phyloP scores from a whole-genome alignment of 2,888 invertebrate genomes.

The Brenthis ino region DNA sequence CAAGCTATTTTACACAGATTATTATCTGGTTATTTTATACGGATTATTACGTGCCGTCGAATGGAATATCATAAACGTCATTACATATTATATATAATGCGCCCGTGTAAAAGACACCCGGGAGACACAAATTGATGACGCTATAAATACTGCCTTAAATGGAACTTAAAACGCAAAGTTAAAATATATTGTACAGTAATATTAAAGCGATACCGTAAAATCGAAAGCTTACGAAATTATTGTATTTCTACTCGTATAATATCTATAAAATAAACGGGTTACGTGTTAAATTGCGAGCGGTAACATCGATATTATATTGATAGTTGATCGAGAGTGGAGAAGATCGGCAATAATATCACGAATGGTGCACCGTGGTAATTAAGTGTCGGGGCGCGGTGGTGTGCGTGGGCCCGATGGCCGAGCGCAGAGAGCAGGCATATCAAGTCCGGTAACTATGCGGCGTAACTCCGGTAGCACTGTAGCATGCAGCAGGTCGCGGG shows the following conservation, averaged over 20 bases:
- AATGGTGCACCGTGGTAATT: slow-evolving; percentile 74
- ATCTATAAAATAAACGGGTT: slow-evolving; percentile 63
- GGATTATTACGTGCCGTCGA: slow-evolving; percentile 37
- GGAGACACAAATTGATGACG: slow-evolving; percentile 41
- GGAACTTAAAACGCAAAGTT: slow-evolving; percentile 39
- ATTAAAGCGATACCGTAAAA: slow-evolving; percentile 48
- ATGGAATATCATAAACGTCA: slow-evolving; percentile 35
- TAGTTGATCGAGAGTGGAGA: slow-evolving; percentile 69
- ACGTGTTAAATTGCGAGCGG: slow-evolving; percentile 67
- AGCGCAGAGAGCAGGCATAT: slow-evolving; percentile 68
- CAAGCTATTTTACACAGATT: slow-evolving; percentile 35
- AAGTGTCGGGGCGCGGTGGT: slow-evolving; percentile 65
- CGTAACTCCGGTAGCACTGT: slow-evolving; percentile 82
- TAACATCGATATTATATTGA: slow-evolving; percentile 74
- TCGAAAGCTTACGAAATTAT: slow-evolving; percentile 54
- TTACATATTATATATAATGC: slow-evolving; percentile 41
- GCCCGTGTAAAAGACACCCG: slow-evolving; percentile 37
- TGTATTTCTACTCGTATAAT: slow-evolving; percentile 59
- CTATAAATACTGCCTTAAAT: slow-evolving; percentile 41
- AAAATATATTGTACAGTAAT: slow-evolving; percentile 43
- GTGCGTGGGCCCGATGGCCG: slow-evolving; percentile 60
- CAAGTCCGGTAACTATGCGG: slow-evolving; percentile 82
- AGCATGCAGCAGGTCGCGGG: slow-evolving; percentile 81
- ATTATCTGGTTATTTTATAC: slow-evolving; percentile 36
- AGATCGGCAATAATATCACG: slow-evolving; percentile 75